A percentile compares a stretch with the other conserved stretches of the same genome.
These are phyloP conservation scores for Dorcus hopei DNA, from an alignment of 2,888 invertebrate genomes.

Conservation along the genomic window DNA sequence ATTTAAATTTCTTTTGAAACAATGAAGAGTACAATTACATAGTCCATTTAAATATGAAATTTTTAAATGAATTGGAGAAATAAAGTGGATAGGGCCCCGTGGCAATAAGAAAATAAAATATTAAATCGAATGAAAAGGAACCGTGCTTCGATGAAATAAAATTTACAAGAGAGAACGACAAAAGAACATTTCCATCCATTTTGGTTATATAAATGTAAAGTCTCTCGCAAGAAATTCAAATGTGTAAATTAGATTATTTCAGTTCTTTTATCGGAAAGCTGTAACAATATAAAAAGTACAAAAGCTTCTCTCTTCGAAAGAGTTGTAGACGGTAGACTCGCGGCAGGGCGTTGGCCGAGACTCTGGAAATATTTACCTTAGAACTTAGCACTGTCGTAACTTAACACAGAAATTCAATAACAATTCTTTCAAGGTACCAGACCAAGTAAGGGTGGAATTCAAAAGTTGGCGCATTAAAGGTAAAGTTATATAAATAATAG, in stretches of 20 bases:
- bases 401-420: slow-evolving; percentile 34
- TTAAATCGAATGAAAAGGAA: slow-evolving; percentile 45
- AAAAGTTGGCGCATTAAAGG: slow-evolving; percentile 13
- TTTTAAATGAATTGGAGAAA: slow-evolving; percentile 16
- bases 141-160: slow-evolving; percentile 40
- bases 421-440: slow-evolving; percentile 23
- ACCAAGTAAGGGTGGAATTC: slow-evolving; percentile 3
- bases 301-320: slow-evolving; percentile 36
- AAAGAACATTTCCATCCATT: slow-evolving; percentile 47
- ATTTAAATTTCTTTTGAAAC: slow-evolving; percentile 19
- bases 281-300: slow-evolving; percentile 45
- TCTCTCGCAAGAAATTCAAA: slow-evolving; percentile 47
- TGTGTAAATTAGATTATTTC: slow-evolving; percentile 50
- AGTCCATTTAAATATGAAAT: slow-evolving; percentile 19
- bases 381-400: slow-evolving; percentile 35
- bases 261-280: slow-evolving; percentile 46
- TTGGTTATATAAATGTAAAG: slow-evolving; percentile 48
- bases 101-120: slow-evolving; percentile 40
- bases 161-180: slow-evolving; percentile 39
- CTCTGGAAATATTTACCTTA: slow-evolving; percentile 37
- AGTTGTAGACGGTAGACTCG: slow-evolving; percentile 33
- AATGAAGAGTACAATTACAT: slow-evolving; percentile 21
- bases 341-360: slow-evolving; percentile 25
- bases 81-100: slow-evolving; percentile 5
- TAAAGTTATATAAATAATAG: slow-evolving; percentile 16